phyloP scores from a whole-genome alignment of 2,797 vertebrate species.

The Anguilla anguilla region DNA sequence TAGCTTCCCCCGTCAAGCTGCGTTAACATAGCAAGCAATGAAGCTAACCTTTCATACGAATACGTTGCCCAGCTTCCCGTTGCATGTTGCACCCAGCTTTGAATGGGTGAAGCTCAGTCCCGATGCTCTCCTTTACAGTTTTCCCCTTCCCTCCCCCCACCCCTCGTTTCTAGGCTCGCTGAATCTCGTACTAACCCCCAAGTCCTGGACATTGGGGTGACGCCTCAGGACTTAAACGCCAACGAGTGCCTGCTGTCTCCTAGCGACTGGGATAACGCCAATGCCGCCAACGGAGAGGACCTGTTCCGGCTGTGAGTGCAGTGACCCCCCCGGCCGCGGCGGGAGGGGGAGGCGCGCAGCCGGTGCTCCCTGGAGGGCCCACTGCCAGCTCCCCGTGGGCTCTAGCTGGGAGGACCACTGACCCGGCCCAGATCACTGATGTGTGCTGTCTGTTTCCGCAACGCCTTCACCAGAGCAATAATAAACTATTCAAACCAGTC shows the following conservation, averaged over 20 bases:
- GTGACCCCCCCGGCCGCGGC: conserved; percentile 7
- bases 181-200: conserved; percentile 91
- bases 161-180: conserved; percentile 76
- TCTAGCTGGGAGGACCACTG: conserved; percentile 38
- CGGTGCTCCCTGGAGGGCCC: conserved; percentile 11
- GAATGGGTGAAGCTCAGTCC: neutral
- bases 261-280: conserved; percentile 72
- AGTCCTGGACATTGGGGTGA: conserved; percentile 89
- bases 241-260: conserved; percentile 70
- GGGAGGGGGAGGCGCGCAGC: neutral
- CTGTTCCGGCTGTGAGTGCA: conserved; percentile 76
- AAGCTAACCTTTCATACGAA: neutral
- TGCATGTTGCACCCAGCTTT: conserved; percentile 9
- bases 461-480: conserved; percentile 61
- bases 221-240: conserved; percentile 73
- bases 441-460: conserved; percentile 28
- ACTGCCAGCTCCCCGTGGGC: conserved; percentile 9
- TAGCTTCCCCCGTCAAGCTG: neutral
- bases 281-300: conserved; percentile 66
- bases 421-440: neutral
- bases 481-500: conserved; percentile 44
- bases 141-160: neutral
- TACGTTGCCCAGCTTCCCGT: neutral
- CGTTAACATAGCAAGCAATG: conserved; percentile 13
- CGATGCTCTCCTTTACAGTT: neutral